Percentiles rank a stretch among this genome's conserved stretches.
Conservation (phyloP, 1,140 invertebrate species). For the Aphelenchoides fujianensis region DNA sequence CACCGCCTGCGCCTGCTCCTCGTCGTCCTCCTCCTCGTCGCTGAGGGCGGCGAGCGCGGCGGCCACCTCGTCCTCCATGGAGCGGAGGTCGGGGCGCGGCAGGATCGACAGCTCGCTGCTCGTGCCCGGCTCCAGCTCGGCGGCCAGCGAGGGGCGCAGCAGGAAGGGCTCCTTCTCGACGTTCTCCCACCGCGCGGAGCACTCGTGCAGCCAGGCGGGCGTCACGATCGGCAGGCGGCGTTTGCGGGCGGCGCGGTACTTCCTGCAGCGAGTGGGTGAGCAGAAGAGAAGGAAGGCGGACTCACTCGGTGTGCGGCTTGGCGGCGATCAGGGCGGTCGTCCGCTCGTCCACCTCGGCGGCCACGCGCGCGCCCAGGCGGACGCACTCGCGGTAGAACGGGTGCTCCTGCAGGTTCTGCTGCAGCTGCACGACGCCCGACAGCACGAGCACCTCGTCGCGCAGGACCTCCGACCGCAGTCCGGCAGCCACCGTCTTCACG, state of each 20-base stretch:
- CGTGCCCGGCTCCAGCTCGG: neutral
- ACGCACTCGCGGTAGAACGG: slow-evolving; percentile 2
- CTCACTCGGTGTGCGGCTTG: slow-evolving; percentile 22
- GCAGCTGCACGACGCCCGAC: slow-evolving; percentile 11
- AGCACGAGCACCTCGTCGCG: slow-evolving; percentile 3
- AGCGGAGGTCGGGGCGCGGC: neutral
- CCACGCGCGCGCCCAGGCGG: slow-evolving; percentile 16
- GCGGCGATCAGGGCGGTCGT: slow-evolving; percentile 20
- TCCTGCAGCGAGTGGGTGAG: neutral
- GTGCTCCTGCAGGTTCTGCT: neutral
- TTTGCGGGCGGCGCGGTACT: neutral
- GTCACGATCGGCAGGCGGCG: neutral
- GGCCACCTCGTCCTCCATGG: slow-evolving; percentile 3
- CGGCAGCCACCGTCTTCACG: neutral
- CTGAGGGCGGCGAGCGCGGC: neutral
- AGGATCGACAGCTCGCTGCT: neutral
- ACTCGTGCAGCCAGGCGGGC: neutral
- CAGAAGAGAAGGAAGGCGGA: neutral
- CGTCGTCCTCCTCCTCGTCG: neutral
- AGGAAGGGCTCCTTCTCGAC: neutral
- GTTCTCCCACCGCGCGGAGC: neutral
- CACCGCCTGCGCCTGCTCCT: too few species aligned
- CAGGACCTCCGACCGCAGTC: slow-evolving; percentile 14
- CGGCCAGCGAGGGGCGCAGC: neutral
- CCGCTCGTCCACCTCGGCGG: slow-evolving; percentile 1